Evolutionary conservation across 2,113 vertebrate genomes (phyloP).

Genomic region (Bubo bubo): DNA sequence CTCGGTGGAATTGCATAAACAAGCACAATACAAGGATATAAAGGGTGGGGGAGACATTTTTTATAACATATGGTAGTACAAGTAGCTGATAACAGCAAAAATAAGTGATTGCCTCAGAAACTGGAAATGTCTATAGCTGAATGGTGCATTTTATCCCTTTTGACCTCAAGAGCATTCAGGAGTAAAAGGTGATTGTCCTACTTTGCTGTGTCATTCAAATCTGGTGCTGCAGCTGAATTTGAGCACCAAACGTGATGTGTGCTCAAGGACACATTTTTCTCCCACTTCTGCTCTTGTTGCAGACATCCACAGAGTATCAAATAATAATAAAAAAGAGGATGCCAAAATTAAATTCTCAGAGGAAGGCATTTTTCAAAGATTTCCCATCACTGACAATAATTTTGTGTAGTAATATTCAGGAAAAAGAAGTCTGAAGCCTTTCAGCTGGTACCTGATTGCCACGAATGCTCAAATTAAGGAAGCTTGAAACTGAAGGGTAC

Average conservation of each 20-base stretch:
- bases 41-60: background rate
- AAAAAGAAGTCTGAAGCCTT: background rate
- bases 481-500: background rate
- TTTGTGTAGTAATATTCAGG: background rate
- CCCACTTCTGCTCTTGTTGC: background rate
- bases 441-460: background rate
- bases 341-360: background rate
- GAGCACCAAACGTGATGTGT: fast-evolving
- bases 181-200: conserved; percentile 40
- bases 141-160: conserved; percentile 51
- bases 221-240: conserved; percentile 19
- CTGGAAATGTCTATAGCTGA: conserved; percentile 36
- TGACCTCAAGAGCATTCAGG: conserved; percentile 55
- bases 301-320: background rate
- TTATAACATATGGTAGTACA: background rate
- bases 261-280: background rate
- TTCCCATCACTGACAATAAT: background rate
- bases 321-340: background rate
- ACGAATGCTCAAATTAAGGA: conserved; percentile 14
- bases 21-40: conserved; percentile 59
- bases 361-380: background rate
- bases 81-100: conserved; percentile 70
- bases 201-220: conserved; percentile 47
- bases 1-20: conserved; percentile 46
- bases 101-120: conserved; percentile 51